Percentiles rank a stretch among this genome's conserved stretches.
These are phyloP conservation scores for Asarcornis scutulata DNA, from an alignment of 2,113 vertebrate genomes.

Conservation along the genomic window DNA sequence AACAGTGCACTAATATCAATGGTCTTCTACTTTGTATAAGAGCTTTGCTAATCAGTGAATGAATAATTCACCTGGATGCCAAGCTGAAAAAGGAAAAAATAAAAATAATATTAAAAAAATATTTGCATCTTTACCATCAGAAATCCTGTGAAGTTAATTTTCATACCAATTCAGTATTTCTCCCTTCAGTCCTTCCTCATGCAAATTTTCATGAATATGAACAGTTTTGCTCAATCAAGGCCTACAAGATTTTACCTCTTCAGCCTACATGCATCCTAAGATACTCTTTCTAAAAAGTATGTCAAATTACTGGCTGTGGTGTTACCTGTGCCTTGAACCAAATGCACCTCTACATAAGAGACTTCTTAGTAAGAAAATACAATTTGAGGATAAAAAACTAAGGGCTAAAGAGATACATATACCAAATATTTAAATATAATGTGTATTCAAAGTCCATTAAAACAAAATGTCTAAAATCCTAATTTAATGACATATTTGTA, in stretches of 20 bases:
- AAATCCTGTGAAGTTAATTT: neutral
- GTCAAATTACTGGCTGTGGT: neutral
- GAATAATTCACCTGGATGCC: neutral
- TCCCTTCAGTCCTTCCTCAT: neutral
- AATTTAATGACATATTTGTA: neutral
- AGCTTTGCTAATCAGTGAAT: neutral
- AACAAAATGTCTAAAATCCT: neutral
- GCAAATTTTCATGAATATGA: neutral
- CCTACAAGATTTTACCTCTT: neutral
- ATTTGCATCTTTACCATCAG: neutral
- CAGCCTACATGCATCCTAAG: neutral
- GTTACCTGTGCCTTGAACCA: neutral
- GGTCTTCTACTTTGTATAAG: neutral
- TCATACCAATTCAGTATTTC: rapidly evolving
- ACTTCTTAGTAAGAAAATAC: neutral
- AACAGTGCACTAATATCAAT: neutral
- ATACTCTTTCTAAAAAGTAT: neutral
- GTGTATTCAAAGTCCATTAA: neutral
- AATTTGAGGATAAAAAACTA: neutral
- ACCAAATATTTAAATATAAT: neutral
- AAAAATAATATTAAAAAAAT: neutral
- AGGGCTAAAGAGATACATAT: neutral
- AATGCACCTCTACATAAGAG: neutral
- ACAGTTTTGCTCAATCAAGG: neutral
- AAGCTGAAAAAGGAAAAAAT: neutral